A percentile compares a stretch with the other conserved stretches of the same genome.
These are phyloP conservation scores for Drosophila eohydei DNA, from an alignment of 2,888 invertebrate species.

Conservation along the genomic window DNA sequence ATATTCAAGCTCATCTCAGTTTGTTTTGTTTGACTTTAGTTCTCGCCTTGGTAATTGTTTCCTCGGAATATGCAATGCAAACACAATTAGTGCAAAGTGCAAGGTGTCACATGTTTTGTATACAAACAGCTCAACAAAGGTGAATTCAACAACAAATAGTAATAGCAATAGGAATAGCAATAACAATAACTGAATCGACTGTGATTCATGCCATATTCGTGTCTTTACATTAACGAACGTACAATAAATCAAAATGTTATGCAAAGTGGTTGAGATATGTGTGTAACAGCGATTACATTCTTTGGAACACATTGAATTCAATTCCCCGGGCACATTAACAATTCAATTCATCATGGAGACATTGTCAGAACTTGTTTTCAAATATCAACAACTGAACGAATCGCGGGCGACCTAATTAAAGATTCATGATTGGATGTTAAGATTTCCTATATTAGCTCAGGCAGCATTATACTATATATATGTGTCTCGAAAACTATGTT, in stretches of 20 bases:
- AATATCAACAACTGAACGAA: constrained; percentile 12
- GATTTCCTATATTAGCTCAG: constrained; percentile 17
- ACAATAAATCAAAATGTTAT: constrained; percentile 51
- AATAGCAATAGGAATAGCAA: constrained; percentile 20
- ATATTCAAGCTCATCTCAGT: no score
- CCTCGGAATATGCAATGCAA: constrained; percentile 37
- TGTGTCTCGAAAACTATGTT: neutral
- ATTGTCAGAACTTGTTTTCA: constrained; percentile 26
- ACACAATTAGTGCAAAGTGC: constrained; percentile 67
- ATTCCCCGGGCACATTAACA: constrained; percentile 20
- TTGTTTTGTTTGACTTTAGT: neutral
- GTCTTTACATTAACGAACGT: constrained; percentile 25
- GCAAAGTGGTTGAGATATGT: constrained; percentile 29
- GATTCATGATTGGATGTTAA: constrained; percentile 8
- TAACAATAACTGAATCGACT: neutral
- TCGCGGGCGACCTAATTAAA: neutral
- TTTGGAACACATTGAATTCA: constrained; percentile 37
- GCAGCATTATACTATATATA: neutral
- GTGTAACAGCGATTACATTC: constrained; percentile 41
- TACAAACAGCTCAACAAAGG: constrained; percentile 25
- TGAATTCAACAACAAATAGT: constrained; percentile 14
- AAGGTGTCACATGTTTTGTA: constrained; percentile 68
- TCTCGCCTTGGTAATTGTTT: constrained; percentile 32
- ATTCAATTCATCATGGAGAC: constrained; percentile 11
- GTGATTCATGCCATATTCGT: constrained; percentile 50